Base-by-base conservation (phyloP, 1,140 invertebrate genomes). In the Odontomachus brunneus region DNA sequence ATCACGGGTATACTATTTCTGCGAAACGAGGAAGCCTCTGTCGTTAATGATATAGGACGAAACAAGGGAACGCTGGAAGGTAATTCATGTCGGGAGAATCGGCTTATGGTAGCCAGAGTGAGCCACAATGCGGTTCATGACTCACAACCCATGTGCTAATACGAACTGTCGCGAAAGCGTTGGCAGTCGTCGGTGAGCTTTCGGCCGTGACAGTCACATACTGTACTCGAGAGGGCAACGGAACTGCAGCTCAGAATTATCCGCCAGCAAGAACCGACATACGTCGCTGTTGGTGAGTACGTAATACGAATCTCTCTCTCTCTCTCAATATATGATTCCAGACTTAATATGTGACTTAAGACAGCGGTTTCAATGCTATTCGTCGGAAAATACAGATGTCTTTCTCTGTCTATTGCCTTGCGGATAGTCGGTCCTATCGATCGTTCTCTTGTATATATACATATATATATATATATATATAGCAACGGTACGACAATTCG, bases 141-240 rank as follows among this genome's bases (percentile, higher is more conserved):
- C 12, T 33, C 29, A 33, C 29, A 33, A 33, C 29, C 49, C 5
- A 22, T 7, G 12, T 11, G 38, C 9, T 44, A 44, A 44, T 11
- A 7, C 9, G 38, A 33, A 44, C 38, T 26, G 7, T 17, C 19
- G 44, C 7, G 51, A 19, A 19, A 15, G 51, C 29, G 26, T 55
- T 12, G 29, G 11, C 74, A 66, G 74, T 76, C 26, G 19, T 66
- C 19, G 29, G 29, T 19, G 48, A 53, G 48, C 62, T 66, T 53
- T 55, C 74, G 48, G 48, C 19, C 44, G 48, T 66, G 48, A 53
- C 19, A 19, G 48, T 53, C 15, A 17, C 62, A 22, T n/a, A 0
- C 19, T 24, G 48, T 51, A 17, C 5, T 4, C 26, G 29, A 2
- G 22, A 63, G 7, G 2, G 38, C 17, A 24, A 65, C 59, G 26